Base-by-base conservation (phyloP, 2,888 invertebrate genomes). In the Spatulosminthurus flaviceps region DNA sequence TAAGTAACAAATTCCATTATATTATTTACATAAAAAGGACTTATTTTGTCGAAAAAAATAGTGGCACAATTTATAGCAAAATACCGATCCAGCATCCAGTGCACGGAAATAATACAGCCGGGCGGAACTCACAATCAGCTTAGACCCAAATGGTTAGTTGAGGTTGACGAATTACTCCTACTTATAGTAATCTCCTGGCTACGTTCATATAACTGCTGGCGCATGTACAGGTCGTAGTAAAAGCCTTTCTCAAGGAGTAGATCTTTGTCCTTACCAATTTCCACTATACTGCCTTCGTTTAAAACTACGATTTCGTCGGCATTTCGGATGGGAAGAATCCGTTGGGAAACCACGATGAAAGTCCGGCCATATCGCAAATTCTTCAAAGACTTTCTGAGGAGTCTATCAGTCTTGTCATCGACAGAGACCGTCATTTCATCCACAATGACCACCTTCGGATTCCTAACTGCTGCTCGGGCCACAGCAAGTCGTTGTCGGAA, bases 201-300 rank as follows among this genome's bases (percentile, higher is more conserved):
- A 34, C 4, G 13, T 61, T 76, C 76, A 24, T 69, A 72, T 1
- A 74, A 4, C 43, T 64, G 69, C 66, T 83, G 84, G 7, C 78
- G 73, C 79, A 82, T 83, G n/a, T 51, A 79, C 81, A 82, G 73
- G 60, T 82, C 78, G 29, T 82, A 84, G 28, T 82, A 84, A 7
- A 73, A 24, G 22, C 82, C 82, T 77, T 77, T 80, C 13, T 51
- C 69, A 2, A 26, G 24, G 4, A 84, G 41, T 1, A 84, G 69
- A 2, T 78, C 60, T 0, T 28, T 19, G 29, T 83, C 82, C 2
- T 67, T 79, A 1, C 83, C 84, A n/a, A 43, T 21, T 28, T 84
- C 83, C 0, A 78, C 79, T 21, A 84, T 73, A 19, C 73, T 16
- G 0, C 84, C 84, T 26, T 77, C 73, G 61, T 81, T 72, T 41